These are phyloP conservation scores for Lasioglossum zephyrum DNA, from an alignment of 2,888 invertebrate genomes.

Conservation along the genomic window DNA sequence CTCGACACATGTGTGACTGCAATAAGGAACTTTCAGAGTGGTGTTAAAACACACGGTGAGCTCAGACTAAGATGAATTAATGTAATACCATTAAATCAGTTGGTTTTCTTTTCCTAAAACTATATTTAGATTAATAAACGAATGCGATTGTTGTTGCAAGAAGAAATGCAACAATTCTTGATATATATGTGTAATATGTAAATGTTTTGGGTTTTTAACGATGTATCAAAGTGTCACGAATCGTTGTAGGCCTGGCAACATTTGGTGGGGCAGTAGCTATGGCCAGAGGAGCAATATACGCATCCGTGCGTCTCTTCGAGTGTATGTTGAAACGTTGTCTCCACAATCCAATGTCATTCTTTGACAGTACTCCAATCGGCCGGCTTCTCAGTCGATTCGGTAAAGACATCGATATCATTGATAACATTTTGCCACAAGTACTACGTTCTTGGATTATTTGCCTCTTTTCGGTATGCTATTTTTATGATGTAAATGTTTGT, in stretches of 20 bases:
- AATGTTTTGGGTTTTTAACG: conserved; percentile 45
- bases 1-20: conserved; percentile 66
- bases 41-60: conserved; percentile 55
- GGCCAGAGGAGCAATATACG: conserved; percentile 87
- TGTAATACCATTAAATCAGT: conserved; percentile 37
- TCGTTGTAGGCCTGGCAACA: conserved; percentile 85
- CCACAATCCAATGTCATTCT: conserved; percentile 88
- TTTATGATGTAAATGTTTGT: conserved; percentile 62
- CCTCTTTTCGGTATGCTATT: conserved; percentile 78
- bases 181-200: conserved; percentile 19
- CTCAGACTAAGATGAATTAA: conserved; percentile 46
- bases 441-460: conserved; percentile 84
- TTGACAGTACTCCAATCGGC: conserved; percentile 89
- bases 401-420: conserved; percentile 88
- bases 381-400: conserved; percentile 89
- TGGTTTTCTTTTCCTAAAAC: conserved; percentile 21
- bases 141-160: conserved; percentile 36
- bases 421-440: conserved; percentile 87
- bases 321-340: conserved; percentile 86
- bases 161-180: conserved; percentile 35
- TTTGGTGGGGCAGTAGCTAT: conserved; percentile 86
- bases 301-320: conserved; percentile 87
- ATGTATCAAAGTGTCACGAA: conserved; percentile 67
- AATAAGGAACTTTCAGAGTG: conserved; percentile 64
- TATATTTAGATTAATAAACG: conserved; percentile 13